Base-by-base conservation (phyloP, 2,888 invertebrate species). In the Oscheius sp. region DNA sequence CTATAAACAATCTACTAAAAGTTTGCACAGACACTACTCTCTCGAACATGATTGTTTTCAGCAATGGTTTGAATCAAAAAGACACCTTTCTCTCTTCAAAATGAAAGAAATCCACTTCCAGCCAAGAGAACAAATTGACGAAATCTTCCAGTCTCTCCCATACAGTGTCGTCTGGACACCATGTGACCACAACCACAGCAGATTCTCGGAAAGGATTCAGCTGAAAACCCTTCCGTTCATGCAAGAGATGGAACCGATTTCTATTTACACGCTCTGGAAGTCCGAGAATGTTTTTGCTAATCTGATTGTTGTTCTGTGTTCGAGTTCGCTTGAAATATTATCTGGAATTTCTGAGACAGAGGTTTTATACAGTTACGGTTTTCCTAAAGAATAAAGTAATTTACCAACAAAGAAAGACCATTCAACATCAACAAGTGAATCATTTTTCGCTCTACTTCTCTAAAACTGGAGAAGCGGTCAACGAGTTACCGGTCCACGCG, bases 391-490 rank as follows among this genome's bases (percentile, higher is more conserved):
- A 33, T 58, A 11, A 32, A 33, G 2, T 32, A 21, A 13, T 33
- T 29, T 32, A 32, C 29, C 33, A 48, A 63, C n/a, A 63, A 48
- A 48, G 33, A 32, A 53, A 29, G 10, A 53, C 42, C 42, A 42
- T 42, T 53, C n/a, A 53, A 11, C n/a, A 53, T 53, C 53, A 53
- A 9, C n/a, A 11, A 13, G 10, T 53, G 29, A 29, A 9, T 53
- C 53, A 21, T 53, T 13, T 29, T 13, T 29, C 29, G 53, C n/a
- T 21, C n/a, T 29, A 53, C 11, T 21, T 21, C n/a, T 13, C n/a
- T 4, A 53, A 53, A 53, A 53, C 29, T 53, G 29, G 53, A 53
- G 53, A 53, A 53, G 53, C n/a, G 29, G 53, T 53, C n/a, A 53
- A 21, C 3, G 29, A 4, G 10, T 13, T 53, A 13, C 29, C 29